These are phyloP conservation scores for Arremon aurantiirostris DNA, from an alignment of 2,797 vertebrate genomes.

Conservation along the genomic window DNA sequence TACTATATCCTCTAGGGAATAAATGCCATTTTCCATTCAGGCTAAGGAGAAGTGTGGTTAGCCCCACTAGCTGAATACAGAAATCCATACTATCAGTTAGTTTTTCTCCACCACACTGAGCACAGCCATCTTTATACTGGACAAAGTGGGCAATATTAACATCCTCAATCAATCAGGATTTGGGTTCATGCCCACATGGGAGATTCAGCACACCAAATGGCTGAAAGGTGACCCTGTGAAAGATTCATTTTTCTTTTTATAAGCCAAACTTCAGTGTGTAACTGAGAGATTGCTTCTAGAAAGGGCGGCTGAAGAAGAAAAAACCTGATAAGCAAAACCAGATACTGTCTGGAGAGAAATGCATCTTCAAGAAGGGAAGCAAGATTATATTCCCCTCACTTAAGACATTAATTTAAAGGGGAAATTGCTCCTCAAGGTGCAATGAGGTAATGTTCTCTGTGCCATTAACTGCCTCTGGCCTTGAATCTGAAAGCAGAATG, in stretches of 20 bases:
- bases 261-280: neutral
- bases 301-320: neutral
- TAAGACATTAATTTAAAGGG: neutral
- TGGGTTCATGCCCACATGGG: neutral
- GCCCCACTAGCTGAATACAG: neutral
- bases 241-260: neutral
- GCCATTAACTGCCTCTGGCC: neutral
- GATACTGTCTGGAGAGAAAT: neutral
- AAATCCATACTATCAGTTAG: neutral
- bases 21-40: neutral
- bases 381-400: neutral
- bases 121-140: neutral
- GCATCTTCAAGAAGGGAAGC: neutral
- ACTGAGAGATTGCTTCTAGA: neutral
- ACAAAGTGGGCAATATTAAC: neutral
- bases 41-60: neutral
- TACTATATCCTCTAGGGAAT: fast-evolving
- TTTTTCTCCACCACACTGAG: neutral
- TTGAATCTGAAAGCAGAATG: neutral
- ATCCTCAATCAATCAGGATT: neutral
- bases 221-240: neutral
- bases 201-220: neutral
- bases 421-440: neutral
- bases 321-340: neutral
- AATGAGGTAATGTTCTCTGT: neutral